A percentile compares a stretch with the other conserved stretches of the same genome.
Evolutionary conservation across 2,113 vertebrate genomes (phyloP).

Genomic region (Rhynchomys soricoides): DNA sequence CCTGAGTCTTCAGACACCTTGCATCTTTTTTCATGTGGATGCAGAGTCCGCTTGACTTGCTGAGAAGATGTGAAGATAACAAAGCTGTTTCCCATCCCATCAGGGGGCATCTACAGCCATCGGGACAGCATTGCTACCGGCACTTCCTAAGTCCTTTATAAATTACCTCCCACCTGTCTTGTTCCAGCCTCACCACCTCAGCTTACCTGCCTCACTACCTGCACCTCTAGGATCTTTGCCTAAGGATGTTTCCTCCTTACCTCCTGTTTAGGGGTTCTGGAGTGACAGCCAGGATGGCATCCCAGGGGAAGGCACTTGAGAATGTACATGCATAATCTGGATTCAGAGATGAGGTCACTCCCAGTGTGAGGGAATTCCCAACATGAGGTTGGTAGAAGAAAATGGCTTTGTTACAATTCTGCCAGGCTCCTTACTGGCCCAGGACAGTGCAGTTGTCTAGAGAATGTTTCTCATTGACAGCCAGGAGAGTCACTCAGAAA

Average conservation of each 20-base stretch:
- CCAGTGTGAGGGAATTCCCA: neutral
- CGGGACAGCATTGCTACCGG: neutral
- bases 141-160: too few relatives aligned
- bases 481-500: neutral
- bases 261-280: neutral
- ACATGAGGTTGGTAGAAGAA: neutral
- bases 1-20: neutral
- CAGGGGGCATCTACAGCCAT: too few relatives aligned
- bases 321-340: too few relatives aligned
- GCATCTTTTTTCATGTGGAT: neutral
- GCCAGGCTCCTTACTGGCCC: neutral
- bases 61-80: rapidly evolving
- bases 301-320: neutral
- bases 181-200: rapidly evolving
- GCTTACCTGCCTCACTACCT: neutral
- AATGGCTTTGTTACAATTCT: neutral
- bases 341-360: neutral
- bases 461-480: neutral
- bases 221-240: neutral
- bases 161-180: neutral
- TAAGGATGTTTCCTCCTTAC: rapidly evolving
- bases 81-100: rapidly evolving
- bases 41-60: neutral
- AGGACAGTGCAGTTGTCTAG: neutral
- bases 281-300: neutral